phyloP scores from a whole-genome alignment of 2,113 vertebrate species.

The Pampusana beccarii region DNA sequence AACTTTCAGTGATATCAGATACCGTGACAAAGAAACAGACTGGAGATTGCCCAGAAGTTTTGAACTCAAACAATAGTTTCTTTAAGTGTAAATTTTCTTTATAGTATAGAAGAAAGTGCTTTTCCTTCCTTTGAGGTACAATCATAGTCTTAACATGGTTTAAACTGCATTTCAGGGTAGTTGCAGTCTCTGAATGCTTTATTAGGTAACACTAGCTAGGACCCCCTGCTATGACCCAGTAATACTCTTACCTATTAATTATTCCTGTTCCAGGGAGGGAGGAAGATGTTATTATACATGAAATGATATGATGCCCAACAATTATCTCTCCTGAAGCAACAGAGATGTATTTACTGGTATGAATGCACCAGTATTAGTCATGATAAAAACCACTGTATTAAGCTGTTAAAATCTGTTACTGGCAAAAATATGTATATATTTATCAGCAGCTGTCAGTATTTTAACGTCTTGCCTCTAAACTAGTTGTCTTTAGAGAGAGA shows the following conservation, averaged over 20 bases:
- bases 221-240: neutral
- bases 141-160: neutral
- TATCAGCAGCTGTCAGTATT: neutral
- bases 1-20: neutral
- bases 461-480: neutral
- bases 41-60: neutral
- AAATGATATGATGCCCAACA: neutral
- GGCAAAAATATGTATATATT: neutral
- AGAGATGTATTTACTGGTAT: neutral
- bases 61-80: neutral
- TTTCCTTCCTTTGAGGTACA: neutral
- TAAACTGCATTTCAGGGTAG: neutral
- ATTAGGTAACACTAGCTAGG: neutral
- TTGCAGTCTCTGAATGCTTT: neutral
- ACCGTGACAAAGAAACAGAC: neutral
- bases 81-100: neutral
- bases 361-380: neutral
- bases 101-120: neutral
- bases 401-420: neutral
- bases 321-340: neutral
- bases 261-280: neutral
- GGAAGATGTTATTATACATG: neutral
- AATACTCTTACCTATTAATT: constrained; percentile 2
- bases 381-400: neutral
- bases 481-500: neutral